phyloP scores from a whole-genome alignment of 2,113 vertebrate genomes.

The Crotalus horridus region DNA sequence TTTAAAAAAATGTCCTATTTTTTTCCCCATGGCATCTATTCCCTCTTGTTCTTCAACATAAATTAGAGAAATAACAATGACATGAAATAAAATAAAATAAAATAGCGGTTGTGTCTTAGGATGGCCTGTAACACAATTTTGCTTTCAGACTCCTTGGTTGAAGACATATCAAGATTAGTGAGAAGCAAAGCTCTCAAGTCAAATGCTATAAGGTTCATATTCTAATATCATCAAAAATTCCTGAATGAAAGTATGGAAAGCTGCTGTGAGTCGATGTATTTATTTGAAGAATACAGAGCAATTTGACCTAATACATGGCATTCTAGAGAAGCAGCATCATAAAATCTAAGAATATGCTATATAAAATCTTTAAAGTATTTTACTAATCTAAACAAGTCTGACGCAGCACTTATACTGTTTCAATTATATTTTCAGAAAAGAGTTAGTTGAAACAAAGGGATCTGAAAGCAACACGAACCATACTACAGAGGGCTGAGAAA shows the following conservation, averaged over 20 bases:
- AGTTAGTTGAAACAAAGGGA: background rate
- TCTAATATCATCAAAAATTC: background rate
- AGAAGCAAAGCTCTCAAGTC: background rate
- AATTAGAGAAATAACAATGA: background rate
- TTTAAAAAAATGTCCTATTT: background rate
- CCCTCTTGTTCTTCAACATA: background rate
- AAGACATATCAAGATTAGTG: background rate
- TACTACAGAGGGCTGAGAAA: background rate
- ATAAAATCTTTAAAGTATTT: background rate
- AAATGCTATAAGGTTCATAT: background rate
- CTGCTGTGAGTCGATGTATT: background rate
- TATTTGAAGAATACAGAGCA: background rate
- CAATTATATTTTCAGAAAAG: background rate
- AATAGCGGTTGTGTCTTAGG: background rate
- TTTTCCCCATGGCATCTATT: background rate
- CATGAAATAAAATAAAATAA: background rate
- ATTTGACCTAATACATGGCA: background rate
- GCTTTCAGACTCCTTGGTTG: background rate
- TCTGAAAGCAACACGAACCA: background rate
- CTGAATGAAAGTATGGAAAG: background rate
- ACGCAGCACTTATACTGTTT: background rate
- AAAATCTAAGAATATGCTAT: background rate
- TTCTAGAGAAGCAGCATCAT: background rate
- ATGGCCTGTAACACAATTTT: background rate
- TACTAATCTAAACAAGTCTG: background rate